Base-by-base conservation (phyloP, 1,140 invertebrate genomes). In the Chironomus striatipennis region DNA sequence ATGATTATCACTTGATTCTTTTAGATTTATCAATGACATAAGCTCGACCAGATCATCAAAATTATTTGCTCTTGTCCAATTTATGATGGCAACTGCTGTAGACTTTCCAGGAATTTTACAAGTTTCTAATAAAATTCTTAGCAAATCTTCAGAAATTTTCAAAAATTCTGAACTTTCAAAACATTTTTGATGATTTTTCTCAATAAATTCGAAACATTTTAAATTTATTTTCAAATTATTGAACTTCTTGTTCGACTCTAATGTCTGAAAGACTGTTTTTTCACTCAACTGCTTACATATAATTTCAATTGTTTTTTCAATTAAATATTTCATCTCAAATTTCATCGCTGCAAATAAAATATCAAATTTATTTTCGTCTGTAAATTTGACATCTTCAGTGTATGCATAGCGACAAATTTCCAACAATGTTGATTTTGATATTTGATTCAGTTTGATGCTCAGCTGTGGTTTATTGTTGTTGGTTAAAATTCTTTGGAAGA, bases 291-390 rank as follows among this genome's bases (percentile, higher is more conserved):
- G 65, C 10, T 70, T 70, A 12, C 65, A n/a, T 20, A 70, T 70
- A 70, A 2, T 7, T 1, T 70, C 65, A 9, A 70, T 18, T 4
- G 8, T 10, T 20, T 70, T 70, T 20, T 70, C 65, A 20, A 12
- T 70, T 12, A 70, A 70, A 70, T 9, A 6, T 70, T 70, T 70
- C 65, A 70, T 70, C 18, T 70, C 65, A 70, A 70, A 70, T 70
- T 70, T 70, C 18, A 17, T 20, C 9, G 65, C 65, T 18, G 65
- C 65, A 20, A 18, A 6, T 17, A 70, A 70, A 70, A 70, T 20
- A 20, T 70, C 65, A 7, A 20, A 17, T 12, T 18, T 20, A 18
- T 70, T 70, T 7, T 17, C 65, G 3, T 20, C 15, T 8, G 65
- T 70, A 4, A 70, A 21, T 4, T 70, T 70, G 20, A 20, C 6